A percentile compares a stretch with the other conserved stretches of the same genome.
Conservation (phyloP, 2,113 vertebrate species). For the Sisor rabdophorus region DNA sequence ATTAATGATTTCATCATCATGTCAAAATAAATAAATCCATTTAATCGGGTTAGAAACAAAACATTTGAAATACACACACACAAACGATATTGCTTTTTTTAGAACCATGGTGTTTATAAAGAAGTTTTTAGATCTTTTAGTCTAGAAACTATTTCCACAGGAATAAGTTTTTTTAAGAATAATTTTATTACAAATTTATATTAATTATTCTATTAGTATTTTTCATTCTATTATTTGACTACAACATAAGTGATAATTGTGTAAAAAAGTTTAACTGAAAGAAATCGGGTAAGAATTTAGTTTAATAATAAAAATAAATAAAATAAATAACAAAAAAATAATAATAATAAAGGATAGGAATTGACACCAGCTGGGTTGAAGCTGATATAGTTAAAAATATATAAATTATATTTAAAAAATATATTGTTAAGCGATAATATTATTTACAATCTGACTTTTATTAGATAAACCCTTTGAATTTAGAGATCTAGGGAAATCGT, state of each 20-base stretch:
- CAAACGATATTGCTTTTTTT: constrained; percentile 6
- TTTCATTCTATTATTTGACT: neutral
- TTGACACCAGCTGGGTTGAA: neutral
- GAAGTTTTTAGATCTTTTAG: neutral
- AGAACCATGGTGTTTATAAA: too few relatives aligned
- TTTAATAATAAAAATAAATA: neutral
- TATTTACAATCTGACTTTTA: too few relatives aligned
- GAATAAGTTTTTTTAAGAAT: too few relatives aligned
- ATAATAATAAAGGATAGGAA: neutral
- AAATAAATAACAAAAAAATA: neutral
- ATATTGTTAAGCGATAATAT: too few relatives aligned
- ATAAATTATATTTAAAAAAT: too few relatives aligned
- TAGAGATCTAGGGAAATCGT: neutral
- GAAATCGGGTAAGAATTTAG: neutral
- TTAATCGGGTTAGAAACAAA: neutral
- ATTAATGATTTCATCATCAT: constrained; percentile 76
- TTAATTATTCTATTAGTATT: neutral
- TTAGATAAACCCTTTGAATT: neutral
- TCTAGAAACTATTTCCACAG: neutral
- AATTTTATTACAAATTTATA: neutral
- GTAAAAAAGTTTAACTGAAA: neutral
- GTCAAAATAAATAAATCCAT: constrained; percentile 57
- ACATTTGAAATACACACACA: constrained; percentile 33
- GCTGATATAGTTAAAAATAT: too few relatives aligned
- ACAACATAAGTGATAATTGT: neutral